Evolutionary conservation across 2,888 invertebrate genomes (phyloP).

Genomic region (Drosophila affinis): DNA sequence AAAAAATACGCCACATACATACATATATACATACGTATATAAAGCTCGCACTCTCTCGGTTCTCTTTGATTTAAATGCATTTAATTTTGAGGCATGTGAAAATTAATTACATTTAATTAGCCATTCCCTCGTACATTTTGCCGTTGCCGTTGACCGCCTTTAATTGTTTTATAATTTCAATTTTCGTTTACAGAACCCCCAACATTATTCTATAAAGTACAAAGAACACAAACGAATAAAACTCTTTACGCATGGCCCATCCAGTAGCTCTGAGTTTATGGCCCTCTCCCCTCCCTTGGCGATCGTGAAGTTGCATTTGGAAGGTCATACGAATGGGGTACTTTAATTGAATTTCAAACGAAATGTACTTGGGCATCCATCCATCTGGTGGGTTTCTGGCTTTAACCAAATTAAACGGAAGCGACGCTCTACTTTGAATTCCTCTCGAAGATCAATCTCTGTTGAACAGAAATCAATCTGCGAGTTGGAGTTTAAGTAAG

Average conservation of each 20-base stretch:
- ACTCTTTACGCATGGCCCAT: constrained; percentile 42
- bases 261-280: constrained; percentile 60
- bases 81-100: constrained; percentile 74
- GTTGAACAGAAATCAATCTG: constrained; percentile 6
- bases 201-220: neutral
- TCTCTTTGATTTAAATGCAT: constrained; percentile 74
- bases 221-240: constrained; percentile 41
- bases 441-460: constrained; percentile 22
- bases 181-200: constrained; percentile 64
- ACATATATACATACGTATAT: constrained; percentile 48
- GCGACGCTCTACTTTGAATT: constrained; percentile 33
- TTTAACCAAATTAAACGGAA: constrained; percentile 67
- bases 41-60: constrained; percentile 65
- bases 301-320: constrained; percentile 38
- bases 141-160: constrained; percentile 57
- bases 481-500: constrained; percentile 7
- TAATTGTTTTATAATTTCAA: constrained; percentile 76
- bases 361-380: constrained; percentile 68
- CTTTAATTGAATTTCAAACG: constrained; percentile 77
- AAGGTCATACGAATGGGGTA: constrained; percentile 57
- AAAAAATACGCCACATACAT: constrained; percentile 55
- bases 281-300: constrained; percentile 20
- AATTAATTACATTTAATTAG: constrained; percentile 80
- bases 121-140: constrained; percentile 47
- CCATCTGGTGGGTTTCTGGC: neutral